Evolutionary conservation across 2,113 vertebrate species (phyloP).

Genomic region (Heptranchias perlo): DNA sequence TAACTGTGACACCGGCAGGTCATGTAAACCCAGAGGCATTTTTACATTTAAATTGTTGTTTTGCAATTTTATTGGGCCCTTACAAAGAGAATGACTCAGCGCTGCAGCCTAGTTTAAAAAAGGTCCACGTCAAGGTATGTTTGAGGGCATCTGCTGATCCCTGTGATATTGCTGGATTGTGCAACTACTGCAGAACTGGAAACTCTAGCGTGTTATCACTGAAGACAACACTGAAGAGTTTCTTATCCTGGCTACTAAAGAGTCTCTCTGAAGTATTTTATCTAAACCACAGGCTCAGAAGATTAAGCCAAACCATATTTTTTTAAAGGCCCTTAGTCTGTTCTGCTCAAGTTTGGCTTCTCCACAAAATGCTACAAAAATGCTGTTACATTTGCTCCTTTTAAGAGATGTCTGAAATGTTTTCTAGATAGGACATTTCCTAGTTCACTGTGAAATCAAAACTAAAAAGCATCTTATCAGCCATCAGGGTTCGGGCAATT

Average conservation of each 20-base stretch:
- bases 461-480: not conserved
- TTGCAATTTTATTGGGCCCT: not conserved
- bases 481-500: not conserved
- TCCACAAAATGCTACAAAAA: not conserved
- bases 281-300: not conserved
- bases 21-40: not conserved
- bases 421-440: not conserved
- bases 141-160: not conserved
- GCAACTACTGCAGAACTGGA: not conserved
- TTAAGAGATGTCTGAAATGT: not conserved
- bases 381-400: not conserved
- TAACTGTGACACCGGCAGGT: not conserved
- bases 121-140: not conserved
- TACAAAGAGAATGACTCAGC: not conserved
- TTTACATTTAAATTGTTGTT: not conserved
- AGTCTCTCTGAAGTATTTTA: not conserved
- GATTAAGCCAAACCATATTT: not conserved
- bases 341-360: not conserved
- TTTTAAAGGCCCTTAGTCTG: not conserved
- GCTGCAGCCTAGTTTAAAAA: not conserved
- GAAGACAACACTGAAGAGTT: not conserved
- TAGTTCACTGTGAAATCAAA: not conserved
- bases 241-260: not conserved
- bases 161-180: not conserved
- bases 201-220: not conserved